A percentile compares a stretch with the other conserved stretches of the same genome.
Evolutionary conservation across 2,113 vertebrate species (phyloP).

Genomic region (Machaerirhynchus nigripectus): DNA sequence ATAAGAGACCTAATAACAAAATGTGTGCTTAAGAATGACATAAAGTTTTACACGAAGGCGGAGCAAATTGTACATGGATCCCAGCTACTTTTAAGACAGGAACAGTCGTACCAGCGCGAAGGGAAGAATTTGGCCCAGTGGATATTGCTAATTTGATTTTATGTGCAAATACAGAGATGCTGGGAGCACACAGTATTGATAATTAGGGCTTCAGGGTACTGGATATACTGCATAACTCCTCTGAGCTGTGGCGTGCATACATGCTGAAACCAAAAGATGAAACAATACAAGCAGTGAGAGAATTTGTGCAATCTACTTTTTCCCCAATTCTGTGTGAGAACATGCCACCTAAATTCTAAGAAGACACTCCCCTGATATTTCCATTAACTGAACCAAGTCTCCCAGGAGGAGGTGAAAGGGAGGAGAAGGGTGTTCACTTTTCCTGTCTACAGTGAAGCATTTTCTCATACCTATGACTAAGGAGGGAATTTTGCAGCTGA

Average conservation of each 20-base stretch:
- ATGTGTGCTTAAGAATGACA: slow-evolving; percentile 34
- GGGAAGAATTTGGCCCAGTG: background rate
- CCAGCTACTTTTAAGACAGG: background rate
- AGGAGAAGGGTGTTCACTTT: slow-evolving; percentile 51
- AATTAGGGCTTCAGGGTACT: background rate
- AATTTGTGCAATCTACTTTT: background rate
- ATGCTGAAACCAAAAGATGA: background rate
- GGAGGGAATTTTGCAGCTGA: background rate
- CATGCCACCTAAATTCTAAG: background rate
- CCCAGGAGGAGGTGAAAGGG: background rate
- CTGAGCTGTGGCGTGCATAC: background rate
- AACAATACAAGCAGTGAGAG: background rate
- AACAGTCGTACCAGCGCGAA: background rate
- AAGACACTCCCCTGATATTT: background rate
- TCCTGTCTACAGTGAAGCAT: slow-evolving; percentile 10
- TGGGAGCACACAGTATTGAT: background rate
- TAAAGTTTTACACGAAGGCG: background rate
- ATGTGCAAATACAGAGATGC: background rate
- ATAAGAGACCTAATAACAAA: slow-evolving; percentile 38
- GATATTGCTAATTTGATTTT: background rate
- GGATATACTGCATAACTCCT: background rate
- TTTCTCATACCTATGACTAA: slow-evolving; percentile 61
- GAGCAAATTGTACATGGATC: background rate
- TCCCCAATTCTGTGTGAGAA: background rate
- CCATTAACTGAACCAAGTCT: background rate